These are phyloP conservation scores for Chloroceryle amazona DNA, from an alignment of 2,797 vertebrate genomes.

Conservation along the genomic window DNA sequence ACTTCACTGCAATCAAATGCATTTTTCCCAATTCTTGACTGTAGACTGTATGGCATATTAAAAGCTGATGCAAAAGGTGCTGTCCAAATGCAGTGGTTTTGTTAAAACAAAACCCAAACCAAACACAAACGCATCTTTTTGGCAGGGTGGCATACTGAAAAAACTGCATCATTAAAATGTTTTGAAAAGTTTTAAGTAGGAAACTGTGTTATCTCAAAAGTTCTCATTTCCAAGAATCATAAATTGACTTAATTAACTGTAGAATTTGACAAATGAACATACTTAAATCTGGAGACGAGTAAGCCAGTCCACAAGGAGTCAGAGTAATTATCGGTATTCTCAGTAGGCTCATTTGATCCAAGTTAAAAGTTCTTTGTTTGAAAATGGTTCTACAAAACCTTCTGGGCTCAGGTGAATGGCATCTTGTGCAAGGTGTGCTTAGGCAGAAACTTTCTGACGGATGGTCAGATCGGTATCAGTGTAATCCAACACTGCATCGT, in stretches of 20 bases:
- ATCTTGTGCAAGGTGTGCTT: background rate
- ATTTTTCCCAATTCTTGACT: background rate
- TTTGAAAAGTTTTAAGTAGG: background rate
- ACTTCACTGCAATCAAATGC: background rate
- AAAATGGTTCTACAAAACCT: background rate
- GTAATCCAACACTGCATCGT: background rate
- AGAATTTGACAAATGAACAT: background rate
- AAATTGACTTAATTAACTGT: background rate
- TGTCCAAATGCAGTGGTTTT: background rate
- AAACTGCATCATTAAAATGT: background rate
- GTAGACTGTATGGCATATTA: background rate
- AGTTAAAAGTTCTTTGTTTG: background rate
- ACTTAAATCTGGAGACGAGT: background rate
- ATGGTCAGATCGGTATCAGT: background rate
- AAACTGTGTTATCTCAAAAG: background rate
- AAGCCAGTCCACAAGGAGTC: background rate
- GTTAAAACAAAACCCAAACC: background rate
- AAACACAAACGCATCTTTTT: background rate
- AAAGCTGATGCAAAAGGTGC: background rate
- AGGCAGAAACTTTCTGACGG: background rate
- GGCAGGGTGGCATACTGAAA: background rate
- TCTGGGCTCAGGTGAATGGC: background rate
- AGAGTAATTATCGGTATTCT: background rate
- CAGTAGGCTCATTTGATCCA: background rate
- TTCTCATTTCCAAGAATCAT: background rate